These are phyloP conservation scores for Eucera pruinosa DNA, from an alignment of 2,888 invertebrate genomes.

Conservation along the genomic window DNA sequence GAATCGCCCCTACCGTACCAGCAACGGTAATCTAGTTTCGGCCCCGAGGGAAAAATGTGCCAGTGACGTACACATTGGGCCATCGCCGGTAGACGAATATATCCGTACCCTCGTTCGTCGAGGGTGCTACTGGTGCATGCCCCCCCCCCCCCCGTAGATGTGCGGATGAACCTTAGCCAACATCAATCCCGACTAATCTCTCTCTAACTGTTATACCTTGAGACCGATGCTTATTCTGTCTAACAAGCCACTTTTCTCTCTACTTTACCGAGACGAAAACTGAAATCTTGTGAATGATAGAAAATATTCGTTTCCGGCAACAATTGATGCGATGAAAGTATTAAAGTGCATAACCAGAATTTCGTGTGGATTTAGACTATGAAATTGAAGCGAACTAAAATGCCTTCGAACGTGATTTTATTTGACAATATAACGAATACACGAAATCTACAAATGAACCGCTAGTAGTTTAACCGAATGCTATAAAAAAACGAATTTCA, in stretches of 20 bases:
- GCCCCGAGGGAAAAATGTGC: slow-evolving; percentile 78
- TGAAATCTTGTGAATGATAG: too few relatives aligned
- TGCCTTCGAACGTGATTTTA: too few relatives aligned
- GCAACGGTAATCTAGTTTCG: slow-evolving; percentile 79
- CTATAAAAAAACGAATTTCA: too few relatives aligned
- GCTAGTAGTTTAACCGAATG: too few relatives aligned
- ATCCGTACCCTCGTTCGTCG: slow-evolving; percentile 25
- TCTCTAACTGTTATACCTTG: slow-evolving; percentile 53
- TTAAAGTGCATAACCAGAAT: too few relatives aligned
- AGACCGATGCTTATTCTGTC: neutral
- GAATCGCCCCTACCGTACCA: slow-evolving; percentile 66
- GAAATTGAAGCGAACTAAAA: too few relatives aligned
- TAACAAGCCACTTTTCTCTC: neutral
- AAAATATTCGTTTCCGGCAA: too few relatives aligned
- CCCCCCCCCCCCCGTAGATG: slow-evolving; percentile 36
- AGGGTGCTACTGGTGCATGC: slow-evolving; percentile 17
- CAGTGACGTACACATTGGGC: slow-evolving; percentile 74
- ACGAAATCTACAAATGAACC: too few relatives aligned
- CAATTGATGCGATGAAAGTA: too few relatives aligned
- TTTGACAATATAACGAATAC: too few relatives aligned
- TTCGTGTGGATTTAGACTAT: too few relatives aligned
- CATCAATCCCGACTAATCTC: slow-evolving; percentile 59
- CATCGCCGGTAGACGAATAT: slow-evolving; percentile 28
- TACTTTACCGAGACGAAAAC: neutral
- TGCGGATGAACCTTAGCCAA: slow-evolving; percentile 36